Evolutionary conservation across 2,888 invertebrate species (phyloP).

Genomic region (Zeuzera pyrina): DNA sequence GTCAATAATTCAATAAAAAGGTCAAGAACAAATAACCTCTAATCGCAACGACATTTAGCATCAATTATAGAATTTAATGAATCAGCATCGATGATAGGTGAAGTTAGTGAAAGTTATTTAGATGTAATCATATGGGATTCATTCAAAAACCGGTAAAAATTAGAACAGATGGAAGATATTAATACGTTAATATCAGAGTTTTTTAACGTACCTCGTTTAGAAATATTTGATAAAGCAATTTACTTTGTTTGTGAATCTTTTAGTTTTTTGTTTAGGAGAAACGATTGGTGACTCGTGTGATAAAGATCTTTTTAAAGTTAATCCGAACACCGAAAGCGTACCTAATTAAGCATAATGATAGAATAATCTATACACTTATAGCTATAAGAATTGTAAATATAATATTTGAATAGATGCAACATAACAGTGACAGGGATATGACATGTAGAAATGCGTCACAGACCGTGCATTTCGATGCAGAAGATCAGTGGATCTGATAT

Average conservation of each 20-base stretch:
- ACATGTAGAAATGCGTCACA: constrained; percentile 28
- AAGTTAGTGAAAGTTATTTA: constrained; percentile 59
- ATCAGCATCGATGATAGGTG: constrained; percentile 37
- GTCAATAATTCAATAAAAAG: constrained; percentile 45
- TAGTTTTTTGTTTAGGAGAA: no score
- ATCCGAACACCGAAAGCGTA: no score
- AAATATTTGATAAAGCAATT: no score
- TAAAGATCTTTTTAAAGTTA: no score
- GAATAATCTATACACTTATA: not conserved
- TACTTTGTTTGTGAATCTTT: no score
- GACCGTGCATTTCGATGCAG: constrained; percentile 27
- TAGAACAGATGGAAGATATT: no score
- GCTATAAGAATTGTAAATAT: not conserved
- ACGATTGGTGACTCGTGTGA: no score
- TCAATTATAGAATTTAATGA: constrained; percentile 62
- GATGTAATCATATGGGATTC: constrained; percentile 44
- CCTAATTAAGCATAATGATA: no score
- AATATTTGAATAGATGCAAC: constrained; percentile 14
- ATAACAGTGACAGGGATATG: constrained; percentile 43
- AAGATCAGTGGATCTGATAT: no score
- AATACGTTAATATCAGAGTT: no score
- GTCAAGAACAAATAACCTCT: constrained; percentile 50
- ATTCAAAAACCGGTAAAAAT: no score
- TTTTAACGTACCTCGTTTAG: no score
- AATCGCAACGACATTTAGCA: constrained; percentile 43